Evolutionary conservation across 2,888 invertebrate species (phyloP).

Genomic region (Drosophila phalerata): DNA sequence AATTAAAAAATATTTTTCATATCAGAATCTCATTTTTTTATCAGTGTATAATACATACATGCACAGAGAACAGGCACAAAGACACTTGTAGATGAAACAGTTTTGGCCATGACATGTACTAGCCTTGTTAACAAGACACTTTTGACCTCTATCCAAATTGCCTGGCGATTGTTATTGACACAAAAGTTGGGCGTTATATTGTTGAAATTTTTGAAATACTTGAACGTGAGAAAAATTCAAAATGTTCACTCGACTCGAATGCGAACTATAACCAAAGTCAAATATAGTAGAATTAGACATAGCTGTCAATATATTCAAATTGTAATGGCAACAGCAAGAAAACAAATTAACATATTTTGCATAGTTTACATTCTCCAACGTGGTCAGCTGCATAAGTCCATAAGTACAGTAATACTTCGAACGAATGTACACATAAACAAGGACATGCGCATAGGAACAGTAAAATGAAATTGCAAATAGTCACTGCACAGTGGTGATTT

Average conservation of each 20-base stretch:
- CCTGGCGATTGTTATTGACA: slow-evolving; percentile 14
- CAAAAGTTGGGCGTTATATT: slow-evolving; percentile 15
- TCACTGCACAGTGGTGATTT: not conserved
- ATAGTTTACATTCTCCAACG: slow-evolving; percentile 24
- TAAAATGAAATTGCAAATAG: slow-evolving; percentile 15
- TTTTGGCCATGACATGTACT: slow-evolving; percentile 41
- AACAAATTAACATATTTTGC: slow-evolving; percentile 45
- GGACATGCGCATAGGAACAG: slow-evolving; percentile 32
- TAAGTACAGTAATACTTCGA: too few relatives aligned
- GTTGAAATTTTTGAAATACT: slow-evolving; percentile 7
- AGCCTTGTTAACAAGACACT: slow-evolving; percentile 69
- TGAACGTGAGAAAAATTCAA: slow-evolving; percentile 18
- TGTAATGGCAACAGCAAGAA: slow-evolving; percentile 24
- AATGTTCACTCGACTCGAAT: not conserved
- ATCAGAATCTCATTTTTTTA: not conserved
- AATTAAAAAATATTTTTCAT: not conserved
- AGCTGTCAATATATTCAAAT: slow-evolving; percentile 15
- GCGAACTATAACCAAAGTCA: slow-evolving; percentile 9
- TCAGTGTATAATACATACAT: not conserved
- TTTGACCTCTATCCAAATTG: slow-evolving; percentile 56
- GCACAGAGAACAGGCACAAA: not conserved
- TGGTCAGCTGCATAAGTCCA: slow-evolving; percentile 9
- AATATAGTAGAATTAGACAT: slow-evolving; percentile 7
- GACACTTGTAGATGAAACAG: slow-evolving; percentile 18
- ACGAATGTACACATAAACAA: not conserved